Base-by-base conservation (phyloP, 1,140 invertebrate genomes). In the Leptinotarsa defecta region DNA sequence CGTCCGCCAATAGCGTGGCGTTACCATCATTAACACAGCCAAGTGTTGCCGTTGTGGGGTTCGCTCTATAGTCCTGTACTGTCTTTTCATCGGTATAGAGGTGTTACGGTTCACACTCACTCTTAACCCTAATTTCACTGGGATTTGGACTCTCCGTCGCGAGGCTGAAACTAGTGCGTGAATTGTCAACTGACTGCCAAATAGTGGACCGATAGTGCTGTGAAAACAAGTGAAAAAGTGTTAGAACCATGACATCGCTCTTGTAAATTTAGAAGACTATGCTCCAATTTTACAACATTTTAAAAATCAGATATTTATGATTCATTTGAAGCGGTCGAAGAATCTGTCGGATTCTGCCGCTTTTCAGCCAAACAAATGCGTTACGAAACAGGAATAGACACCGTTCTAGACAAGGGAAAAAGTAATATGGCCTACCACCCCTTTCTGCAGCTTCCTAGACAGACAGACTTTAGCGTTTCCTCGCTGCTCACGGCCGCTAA, bases 401-500 rank as follows among this genome's bases (percentile, higher is more conserved):
- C 80, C 43, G 63, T 79, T 68, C 63, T 78, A 68, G 81, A 80
- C 77, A 69, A 79, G 71, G 78, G 81, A 77, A 83, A 83, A 74
- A 82, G 74, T 73, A 82, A 77, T 71, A 91, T 91, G 89, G 90
- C 90, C 85, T 91, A 91, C 87, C 91, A 91, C 86, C 90, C 90
- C 79, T 89, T 89, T 87, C 86, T 91, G 86, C 91, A 91, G 87
- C 87, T 91, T 86, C 89, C 92, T 83, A 89, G 94, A 86, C 94
- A 94, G 86, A 95, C 95, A 83, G 96, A 97, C 89, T 97, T 97
- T 88, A 94, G 94, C 88, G 94, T 96, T 79, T 95, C 93, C 81
- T 95, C 94, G 83, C 89, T 97, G 86, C 90, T 97, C 82, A 95
- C 94, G 80, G 90, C 90, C 67, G 89, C 89, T 76, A 88, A 83